These are phyloP conservation scores for Ahaetulla prasina DNA, from an alignment of 2,113 vertebrate species.

Conservation along the genomic window DNA sequence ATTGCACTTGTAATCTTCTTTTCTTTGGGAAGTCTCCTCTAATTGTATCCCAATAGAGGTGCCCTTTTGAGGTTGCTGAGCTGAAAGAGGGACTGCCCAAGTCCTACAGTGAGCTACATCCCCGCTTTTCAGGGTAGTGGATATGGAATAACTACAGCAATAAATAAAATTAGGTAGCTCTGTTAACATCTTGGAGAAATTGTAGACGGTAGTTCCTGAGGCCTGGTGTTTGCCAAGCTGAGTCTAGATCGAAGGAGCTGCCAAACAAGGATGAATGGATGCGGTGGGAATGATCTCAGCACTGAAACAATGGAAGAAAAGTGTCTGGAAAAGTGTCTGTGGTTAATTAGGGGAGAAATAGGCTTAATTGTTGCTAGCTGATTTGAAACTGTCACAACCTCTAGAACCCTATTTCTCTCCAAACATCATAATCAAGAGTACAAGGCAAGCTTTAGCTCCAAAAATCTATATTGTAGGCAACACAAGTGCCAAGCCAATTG, in stretches of 20 bases:
- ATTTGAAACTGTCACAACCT: not conserved
- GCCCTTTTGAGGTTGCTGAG: not conserved
- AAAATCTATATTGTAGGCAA: not conserved
- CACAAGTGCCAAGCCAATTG: not conserved
- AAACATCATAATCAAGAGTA: not conserved
- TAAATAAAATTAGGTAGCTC: not conserved
- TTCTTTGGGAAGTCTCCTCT: not conserved
- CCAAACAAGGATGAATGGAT: not conserved
- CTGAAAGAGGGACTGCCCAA: not conserved
- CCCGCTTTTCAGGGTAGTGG: not conserved
- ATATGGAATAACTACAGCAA: not conserved
- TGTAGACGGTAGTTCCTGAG: not conserved
- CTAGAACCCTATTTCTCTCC: not conserved
- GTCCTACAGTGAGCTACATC: not conserved
- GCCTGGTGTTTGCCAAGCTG: not conserved
- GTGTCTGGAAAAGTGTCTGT: not conserved
- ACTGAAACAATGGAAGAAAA: not conserved
- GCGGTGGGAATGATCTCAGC: not conserved
- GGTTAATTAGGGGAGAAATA: not conserved
- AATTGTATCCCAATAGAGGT: not conserved
- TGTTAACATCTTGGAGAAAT: not conserved
- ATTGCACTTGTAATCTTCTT: not conserved
- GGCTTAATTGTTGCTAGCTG: not conserved
- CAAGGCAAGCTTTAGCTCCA: not conserved
- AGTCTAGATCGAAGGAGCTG: not conserved